These are phyloP conservation scores for Monochamus alternatus DNA, from an alignment of 2,888 invertebrate species.

Conservation along the genomic window DNA sequence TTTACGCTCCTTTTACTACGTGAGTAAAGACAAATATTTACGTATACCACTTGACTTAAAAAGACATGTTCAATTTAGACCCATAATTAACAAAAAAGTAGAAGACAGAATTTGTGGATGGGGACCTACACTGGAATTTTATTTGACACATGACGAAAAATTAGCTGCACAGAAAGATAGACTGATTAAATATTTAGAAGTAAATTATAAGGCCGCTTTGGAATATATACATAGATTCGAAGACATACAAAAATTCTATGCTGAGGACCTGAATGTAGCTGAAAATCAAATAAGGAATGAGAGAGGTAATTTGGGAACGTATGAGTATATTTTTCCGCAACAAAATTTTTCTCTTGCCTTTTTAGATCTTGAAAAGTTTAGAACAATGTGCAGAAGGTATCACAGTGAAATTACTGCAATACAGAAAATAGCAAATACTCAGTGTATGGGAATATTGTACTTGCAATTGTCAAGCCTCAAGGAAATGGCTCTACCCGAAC, in stretches of 20 bases:
- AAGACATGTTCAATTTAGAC: slow-evolving; percentile 71
- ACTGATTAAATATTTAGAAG: slow-evolving; percentile 74
- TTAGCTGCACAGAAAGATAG: slow-evolving; percentile 73
- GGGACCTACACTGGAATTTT: slow-evolving; percentile 81
- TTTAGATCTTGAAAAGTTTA: slow-evolving; percentile 77
- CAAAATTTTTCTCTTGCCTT: slow-evolving; percentile 26
- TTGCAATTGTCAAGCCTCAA: slow-evolving; percentile 82
- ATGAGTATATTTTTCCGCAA: background rate
- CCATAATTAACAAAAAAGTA: slow-evolving; percentile 87
- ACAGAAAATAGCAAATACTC: slow-evolving; percentile 77
- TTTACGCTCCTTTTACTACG: slow-evolving; percentile 83
- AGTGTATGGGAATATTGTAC: slow-evolving; percentile 83
- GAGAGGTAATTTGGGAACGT: slow-evolving; percentile 67
- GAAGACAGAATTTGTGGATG: slow-evolving; percentile 84
- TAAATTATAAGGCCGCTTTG: slow-evolving; percentile 77
- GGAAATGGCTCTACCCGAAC: slow-evolving; percentile 81
- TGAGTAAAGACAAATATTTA: slow-evolving; percentile 59
- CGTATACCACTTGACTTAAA: background rate
- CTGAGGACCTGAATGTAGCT: slow-evolving; percentile 80
- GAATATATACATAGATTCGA: slow-evolving; percentile 80
- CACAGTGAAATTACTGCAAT: slow-evolving; percentile 80
- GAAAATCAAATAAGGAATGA: slow-evolving; percentile 77
- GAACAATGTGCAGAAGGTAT: slow-evolving; percentile 79
- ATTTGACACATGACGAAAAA: slow-evolving; percentile 79
- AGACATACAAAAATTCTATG: slow-evolving; percentile 78